These are phyloP conservation scores for Gymnothorax reevesii DNA, from an alignment of 2,797 vertebrate species.

Conservation along the genomic window DNA sequence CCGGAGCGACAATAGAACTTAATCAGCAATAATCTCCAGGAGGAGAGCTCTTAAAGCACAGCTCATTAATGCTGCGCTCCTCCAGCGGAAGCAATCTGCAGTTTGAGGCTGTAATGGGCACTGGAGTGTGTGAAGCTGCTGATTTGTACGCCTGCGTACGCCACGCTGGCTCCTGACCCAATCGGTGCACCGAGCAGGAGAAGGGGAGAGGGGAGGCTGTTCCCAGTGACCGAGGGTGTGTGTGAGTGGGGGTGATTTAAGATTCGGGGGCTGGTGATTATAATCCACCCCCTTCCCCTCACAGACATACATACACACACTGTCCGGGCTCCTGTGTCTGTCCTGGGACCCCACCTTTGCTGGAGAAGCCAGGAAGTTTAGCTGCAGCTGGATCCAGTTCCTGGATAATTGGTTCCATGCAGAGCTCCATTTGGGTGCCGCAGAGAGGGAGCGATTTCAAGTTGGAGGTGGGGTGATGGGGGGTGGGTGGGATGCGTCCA, in stretches of 20 bases:
- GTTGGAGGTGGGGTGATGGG: no score
- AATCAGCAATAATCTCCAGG: not conserved
- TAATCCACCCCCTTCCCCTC: not conserved
- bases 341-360: not conserved
- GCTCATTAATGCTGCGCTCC: not conserved
- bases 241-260: not conserved
- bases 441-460: no score
- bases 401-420: slow-evolving; percentile 29
- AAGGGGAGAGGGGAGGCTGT: not conserved
- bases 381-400: slow-evolving; percentile 16
- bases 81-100: not conserved
- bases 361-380: not conserved
- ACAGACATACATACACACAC: no score
- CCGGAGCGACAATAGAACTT: not conserved
- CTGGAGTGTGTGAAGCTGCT: not conserved
- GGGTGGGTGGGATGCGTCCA: not conserved
- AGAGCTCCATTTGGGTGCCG: not conserved
- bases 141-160: not conserved
- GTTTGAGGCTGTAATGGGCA: not conserved
- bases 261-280: slow-evolving; percentile 18
- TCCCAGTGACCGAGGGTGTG: no score
- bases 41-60: not conserved
- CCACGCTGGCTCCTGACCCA: not conserved
- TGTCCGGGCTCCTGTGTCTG: not conserved
- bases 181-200: not conserved